Conservation (phyloP, 2,113 vertebrate species). For the Bettongia penicillata region DNA sequence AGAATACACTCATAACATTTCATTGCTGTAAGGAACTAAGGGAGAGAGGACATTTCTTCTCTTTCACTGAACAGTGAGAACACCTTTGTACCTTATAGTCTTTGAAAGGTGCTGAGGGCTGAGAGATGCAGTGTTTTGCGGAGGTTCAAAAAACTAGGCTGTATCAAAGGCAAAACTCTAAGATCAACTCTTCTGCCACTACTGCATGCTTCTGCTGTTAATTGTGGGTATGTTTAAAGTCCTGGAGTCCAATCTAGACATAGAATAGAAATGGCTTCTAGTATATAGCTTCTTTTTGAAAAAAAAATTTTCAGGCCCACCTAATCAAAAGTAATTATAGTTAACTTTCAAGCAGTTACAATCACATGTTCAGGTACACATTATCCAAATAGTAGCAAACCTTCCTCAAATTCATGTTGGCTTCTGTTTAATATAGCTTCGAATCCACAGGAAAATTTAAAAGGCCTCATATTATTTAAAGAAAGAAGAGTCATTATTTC, state of each 20-base stretch:
- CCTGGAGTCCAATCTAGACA: neutral
- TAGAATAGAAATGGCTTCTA: neutral
- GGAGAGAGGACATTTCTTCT: neutral
- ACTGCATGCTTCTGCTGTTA: neutral
- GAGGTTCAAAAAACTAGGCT: neutral
- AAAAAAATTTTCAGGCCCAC: neutral
- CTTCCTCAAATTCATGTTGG: constrained; percentile 19
- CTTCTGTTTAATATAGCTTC: constrained; percentile 20
- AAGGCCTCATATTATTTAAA: neutral
- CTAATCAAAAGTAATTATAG: constrained; percentile 57
- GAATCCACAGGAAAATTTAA: constrained; percentile 9
- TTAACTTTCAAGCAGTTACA: neutral
- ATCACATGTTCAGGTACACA: neutral
- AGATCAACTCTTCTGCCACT: neutral
- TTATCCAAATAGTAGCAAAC: neutral
- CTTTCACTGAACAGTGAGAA: no score
- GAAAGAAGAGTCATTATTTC: constrained; percentile 14
- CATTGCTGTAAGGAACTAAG: neutral
- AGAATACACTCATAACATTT: neutral
- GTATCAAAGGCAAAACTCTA: neutral
- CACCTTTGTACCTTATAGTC: neutral
- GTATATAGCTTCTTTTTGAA: neutral
- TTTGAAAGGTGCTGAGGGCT: neutral
- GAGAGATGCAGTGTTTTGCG: neutral
- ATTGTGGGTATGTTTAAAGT: neutral